Base-by-base conservation (phyloP, 2,113 vertebrate genomes). In the Pterocles orientalis region DNA sequence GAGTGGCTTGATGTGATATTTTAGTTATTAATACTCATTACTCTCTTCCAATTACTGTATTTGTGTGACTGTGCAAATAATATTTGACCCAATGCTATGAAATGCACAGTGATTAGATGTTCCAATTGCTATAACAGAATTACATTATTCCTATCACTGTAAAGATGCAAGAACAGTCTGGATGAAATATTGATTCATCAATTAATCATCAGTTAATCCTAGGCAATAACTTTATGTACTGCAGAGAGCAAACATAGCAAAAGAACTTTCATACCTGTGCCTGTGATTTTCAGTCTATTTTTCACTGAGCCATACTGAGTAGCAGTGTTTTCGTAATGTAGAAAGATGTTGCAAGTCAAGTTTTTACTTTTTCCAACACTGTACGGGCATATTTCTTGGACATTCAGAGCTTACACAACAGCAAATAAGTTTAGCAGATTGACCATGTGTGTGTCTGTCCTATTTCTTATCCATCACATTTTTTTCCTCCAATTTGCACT, bases 201-300 rank as follows among this genome's bases (percentile, higher is more conserved):
- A 57, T 81, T 93, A 96, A 80, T 88, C 70, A 80, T 82, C 33
- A 75, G 45, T 78, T 92, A 82, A 78, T 88, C 29, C 21, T 69
- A 91, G 64, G 57, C 45, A 92, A 65, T 84, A 94, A 78, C 19
- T 61, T 36, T 64, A 19, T 31, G 13, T 77, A 50, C 10, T 54
- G 75, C 58, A 84, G 31, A 72, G 17, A 84, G n/a, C 68, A 90
- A 92, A 95, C 80, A 88, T 2, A 57, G 39, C 26, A 75, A 53
- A 93, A 86, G 24, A 57, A 41, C 23, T 53, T 83, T 57, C 43
- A 54, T 64, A 75, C 8, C 12, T 62, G 4, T 70, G 31, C 5
- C 23, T 70, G 23, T 66, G 85, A 77, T 69, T 87, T 86, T 72
- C 41, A 41, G 34, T 85, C 50, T 65, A 14, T 64, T 88, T 91